Percentiles rank a stretch among this genome's conserved stretches.
Conservation (phyloP, 2,797 vertebrate species). For the Myotis planiceps region DNA sequence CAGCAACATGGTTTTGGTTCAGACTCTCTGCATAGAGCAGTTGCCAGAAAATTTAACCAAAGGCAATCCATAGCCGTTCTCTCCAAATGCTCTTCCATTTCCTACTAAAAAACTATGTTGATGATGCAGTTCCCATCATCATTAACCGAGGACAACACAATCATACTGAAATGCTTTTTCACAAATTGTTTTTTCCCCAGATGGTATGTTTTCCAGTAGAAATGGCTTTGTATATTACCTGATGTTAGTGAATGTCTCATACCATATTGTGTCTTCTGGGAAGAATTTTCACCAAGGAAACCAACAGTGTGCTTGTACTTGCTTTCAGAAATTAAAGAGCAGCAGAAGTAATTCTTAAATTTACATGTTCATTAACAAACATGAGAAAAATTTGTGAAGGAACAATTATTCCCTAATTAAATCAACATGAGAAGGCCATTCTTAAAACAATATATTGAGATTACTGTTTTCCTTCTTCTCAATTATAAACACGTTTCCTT, state of each 20-base stretch:
- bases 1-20: neutral
- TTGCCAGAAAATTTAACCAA: conserved; percentile 30
- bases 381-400: neutral
- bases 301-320: neutral
- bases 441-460: neutral
- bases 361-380: neutral
- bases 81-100: conserved; percentile 11
- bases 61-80: neutral
- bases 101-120: neutral
- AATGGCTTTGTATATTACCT: conserved; percentile 35
- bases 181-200: conserved; percentile 52
- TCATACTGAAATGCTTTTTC: conserved; percentile 19
- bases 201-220: conserved; percentile 59
- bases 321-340: neutral
- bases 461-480: neutral
- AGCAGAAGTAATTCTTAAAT: conserved; percentile 19
- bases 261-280: conserved; percentile 32
- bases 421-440: neutral
- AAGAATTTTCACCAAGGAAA: conserved; percentile 50
- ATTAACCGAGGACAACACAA: conserved; percentile 12
- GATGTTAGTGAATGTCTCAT: conserved; percentile 45
- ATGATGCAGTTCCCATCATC: neutral
- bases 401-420: neutral
- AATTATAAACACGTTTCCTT: neutral
- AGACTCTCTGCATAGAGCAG: neutral